Percentiles rank a stretch among this genome's conserved stretches.
Evolutionary conservation across 2,797 vertebrate genomes (phyloP).

Genomic region (Merluccius polli): DNA sequence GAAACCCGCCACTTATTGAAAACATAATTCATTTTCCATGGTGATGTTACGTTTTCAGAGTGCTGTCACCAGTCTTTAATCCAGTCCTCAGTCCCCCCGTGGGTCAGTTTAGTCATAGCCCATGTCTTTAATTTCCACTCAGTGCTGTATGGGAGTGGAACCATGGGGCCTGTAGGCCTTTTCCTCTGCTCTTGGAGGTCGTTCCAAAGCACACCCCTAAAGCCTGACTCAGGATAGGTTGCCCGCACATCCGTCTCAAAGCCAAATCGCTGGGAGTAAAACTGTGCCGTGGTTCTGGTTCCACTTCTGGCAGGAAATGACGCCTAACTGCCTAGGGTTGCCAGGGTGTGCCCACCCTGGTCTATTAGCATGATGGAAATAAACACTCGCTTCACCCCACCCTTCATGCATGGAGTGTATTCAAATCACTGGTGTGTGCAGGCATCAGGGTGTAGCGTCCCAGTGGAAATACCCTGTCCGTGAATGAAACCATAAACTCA

Average conservation of each 20-base stretch:
- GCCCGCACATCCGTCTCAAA: neutral
- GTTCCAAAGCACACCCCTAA: neutral
- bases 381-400: neutral
- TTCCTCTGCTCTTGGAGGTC: neutral
- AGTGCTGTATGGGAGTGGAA: conserved; percentile 4
- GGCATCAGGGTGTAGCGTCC: neutral
- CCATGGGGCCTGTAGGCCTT: neutral
- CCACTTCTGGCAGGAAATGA: conserved; percentile 11
- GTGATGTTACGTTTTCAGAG: neutral
- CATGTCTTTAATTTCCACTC: neutral
- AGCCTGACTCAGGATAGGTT: neutral
- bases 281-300: neutral
- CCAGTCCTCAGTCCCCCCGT: neutral
- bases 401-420: neutral
- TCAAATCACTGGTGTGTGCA: neutral
- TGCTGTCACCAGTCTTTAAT: neutral
- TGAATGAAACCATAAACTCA: neutral
- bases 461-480: neutral
- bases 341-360: neutral
- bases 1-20: neutral
- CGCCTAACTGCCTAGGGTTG: neutral
- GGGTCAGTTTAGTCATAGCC: conserved; percentile 12
- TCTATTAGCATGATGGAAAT: neutral
- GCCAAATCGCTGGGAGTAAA: neutral
- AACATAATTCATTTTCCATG: neutral